Evolutionary conservation across 1,140 invertebrate genomes (phyloP), one percentile per base, ranked within the genome.

Genomic region (Drosophila tani): DNA sequence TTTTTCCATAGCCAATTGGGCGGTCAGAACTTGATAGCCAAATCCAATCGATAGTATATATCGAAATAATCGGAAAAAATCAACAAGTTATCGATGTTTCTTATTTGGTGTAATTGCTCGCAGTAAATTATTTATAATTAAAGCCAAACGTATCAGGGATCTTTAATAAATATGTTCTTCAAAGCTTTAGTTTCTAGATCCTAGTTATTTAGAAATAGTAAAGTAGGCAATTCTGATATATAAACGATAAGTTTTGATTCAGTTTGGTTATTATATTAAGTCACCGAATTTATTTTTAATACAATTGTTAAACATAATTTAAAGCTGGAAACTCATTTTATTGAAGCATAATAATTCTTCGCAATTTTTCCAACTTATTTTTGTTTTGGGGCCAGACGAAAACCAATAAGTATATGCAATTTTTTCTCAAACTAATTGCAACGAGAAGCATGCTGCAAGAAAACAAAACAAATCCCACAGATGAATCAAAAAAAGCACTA

Each of bases 401-500:
- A 17, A 17, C 21, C 49, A 40, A 21, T 27, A 4, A 15, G 38
- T 19, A 35, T 5, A 0, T 11, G 14, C 17, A 15, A 38, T 35
- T 27, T 69, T 29, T 32, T 8, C 35, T 29, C 8, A 64, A 46
- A 46, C 57, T 5, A 46, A 15, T 19, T 63, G 58, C 43, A 64
- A 3, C 15, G 17, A 21, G 32, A 29, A 38, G 17, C 24, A 12
- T 21, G 24, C 32, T 5, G 32, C 43, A 49, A 19, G 21, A n/a
- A 21, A 15, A 17, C 19, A 4, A 21, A 32, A 32, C 21, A 49
- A 27, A 21, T 60, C 50, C 66, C 56, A 46, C 49, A 24, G 41
- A 17, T 41, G 40, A 56, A 45, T 21, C 15, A 12, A 24, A 47
- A 55, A 51, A 21, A 38, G 53, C 53, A 51, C 45, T 73, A 59